Evolutionary conservation across 2,113 vertebrate genomes (phyloP).

Genomic region (Tragelaphus buxtoni): DNA sequence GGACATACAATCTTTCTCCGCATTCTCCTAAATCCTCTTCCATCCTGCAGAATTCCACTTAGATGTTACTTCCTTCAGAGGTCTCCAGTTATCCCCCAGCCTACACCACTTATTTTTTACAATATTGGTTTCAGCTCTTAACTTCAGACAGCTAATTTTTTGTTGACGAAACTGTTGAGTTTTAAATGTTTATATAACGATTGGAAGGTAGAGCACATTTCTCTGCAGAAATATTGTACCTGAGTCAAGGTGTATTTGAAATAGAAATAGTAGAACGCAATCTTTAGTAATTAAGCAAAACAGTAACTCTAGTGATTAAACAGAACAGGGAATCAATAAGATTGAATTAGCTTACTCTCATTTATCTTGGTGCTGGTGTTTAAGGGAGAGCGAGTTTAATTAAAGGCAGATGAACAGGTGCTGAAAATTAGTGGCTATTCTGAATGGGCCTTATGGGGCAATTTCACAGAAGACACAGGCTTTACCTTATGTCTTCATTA

Average conservation of each 20-base stretch:
- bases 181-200: constrained; percentile 12
- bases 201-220: constrained; percentile 4
- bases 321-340: constrained; percentile 46
- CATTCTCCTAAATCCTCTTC: not conserved
- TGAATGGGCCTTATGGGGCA: not conserved
- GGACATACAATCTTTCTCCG: not conserved
- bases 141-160: not conserved
- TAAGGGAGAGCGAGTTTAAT: constrained; percentile 51
- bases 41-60: not conserved
- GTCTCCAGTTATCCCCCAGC: not conserved
- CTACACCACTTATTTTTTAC: not conserved
- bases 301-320: constrained; percentile 32
- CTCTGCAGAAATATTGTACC: constrained; percentile 42
- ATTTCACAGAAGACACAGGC: not conserved
- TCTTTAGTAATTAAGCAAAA: constrained; percentile 41
- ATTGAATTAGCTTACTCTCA: constrained; percentile 36
- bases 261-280: constrained; percentile 28
- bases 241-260: constrained; percentile 23
- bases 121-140: not conserved
- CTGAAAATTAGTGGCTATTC: constrained; percentile 4
- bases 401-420: constrained; percentile 12
- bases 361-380: constrained; percentile 51
- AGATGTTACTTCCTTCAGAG: not conserved
- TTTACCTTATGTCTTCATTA: not conserved
- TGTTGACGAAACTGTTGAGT: not conserved